Evolutionary conservation across 2,113 vertebrate genomes (phyloP), one percentile per base, ranked within the genome.

Genomic region (Phalacrocorax pelagicus): DNA sequence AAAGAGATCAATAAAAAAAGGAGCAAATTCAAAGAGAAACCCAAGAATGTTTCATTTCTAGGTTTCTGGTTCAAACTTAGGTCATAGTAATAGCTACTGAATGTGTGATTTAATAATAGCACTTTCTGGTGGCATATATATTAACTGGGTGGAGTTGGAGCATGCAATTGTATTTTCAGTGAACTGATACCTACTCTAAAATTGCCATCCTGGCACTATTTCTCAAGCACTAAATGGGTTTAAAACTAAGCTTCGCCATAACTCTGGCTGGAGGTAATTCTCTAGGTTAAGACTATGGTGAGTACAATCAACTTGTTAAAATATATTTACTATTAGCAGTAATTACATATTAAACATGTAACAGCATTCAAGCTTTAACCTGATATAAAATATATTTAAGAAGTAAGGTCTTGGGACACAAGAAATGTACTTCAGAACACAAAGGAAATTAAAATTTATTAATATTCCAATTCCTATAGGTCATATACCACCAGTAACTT

Each of bases 41-140:
- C 54, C 42, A 91, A 95, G 89, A 97, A 91, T 75, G 91, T 90
- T 96, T 96, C 89, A 92, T 96, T 95, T 97, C 70, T 95, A 91
- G 86, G 91, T 89, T 96, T 97, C 91, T 95, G 95, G 97, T 97
- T 97, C 96, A 94, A 97, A 89, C 67, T 38, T 12, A 62, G 95
- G 91, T 97, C 92, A 96, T 5, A 47, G 71, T 10, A 89, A 84
- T 65, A 92, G 86, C 92, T 95, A 85, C 81, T 59, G 72, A 84
- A 94, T 12, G 5, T 82, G 72, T 73, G 92, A 91, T 73, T 96
- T 96, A 90, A 46, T 73, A 95, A 93, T 58, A 77, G 46, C 79
- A 83, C 67, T 74, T 90, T 90, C 59, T 96, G 67, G 80, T 88
- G 51, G 67, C 51, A 84, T 24, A 46, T 22, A 42, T 73, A 36